Base-by-base conservation (phyloP, 2,888 invertebrate genomes). In the Drosophila barbarae region DNA sequence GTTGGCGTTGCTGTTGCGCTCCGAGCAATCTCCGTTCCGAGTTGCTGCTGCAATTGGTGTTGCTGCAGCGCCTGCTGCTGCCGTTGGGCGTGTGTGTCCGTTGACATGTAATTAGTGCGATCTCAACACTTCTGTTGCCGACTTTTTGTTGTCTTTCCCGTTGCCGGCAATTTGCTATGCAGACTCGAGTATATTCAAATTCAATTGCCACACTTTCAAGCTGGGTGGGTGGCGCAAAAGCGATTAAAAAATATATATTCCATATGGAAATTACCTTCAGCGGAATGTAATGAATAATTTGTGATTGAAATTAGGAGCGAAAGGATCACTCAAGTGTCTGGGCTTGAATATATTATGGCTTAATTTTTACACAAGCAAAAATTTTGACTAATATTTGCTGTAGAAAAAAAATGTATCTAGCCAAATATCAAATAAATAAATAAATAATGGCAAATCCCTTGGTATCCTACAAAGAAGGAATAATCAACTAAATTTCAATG, bases 41-140 rank as follows among this genome's bases (percentile, higher is more conserved):
- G 41, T 55, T 60, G 56, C 30, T 57, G 56, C 18, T 56, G 50
- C 26, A 32, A 39, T 36, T 30, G 47, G 15, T 32, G 32, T 52
- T 41, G 60, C 53, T 58, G 61, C 41, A 42, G 64, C 39, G 56
- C 50, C 54, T 54, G 64, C 39, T 59, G 53, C 51, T 52, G 73
- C 59, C 60, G 38, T 60, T 70, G 68, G 59, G 74, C 64, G 80
- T 74, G 51, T 54, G 71, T 32, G 61, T 52, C 64, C 74, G 67
- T 60, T 79, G 85, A 82, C 85, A 82, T 82, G 79, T 80, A 84
- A 80, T 80, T 80, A 80, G 79, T 72, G 76, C 85, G 65, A 84
- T 84, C 79, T 80, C 85, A 80, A 80, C 79, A 80, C 79, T 83
- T 82, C 85, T 79, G 79, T 85, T 77, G 71, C 65, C 74, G 53